Evolutionary conservation across 2,113 vertebrate genomes (phyloP).

Genomic region (Notechis scutatus): DNA sequence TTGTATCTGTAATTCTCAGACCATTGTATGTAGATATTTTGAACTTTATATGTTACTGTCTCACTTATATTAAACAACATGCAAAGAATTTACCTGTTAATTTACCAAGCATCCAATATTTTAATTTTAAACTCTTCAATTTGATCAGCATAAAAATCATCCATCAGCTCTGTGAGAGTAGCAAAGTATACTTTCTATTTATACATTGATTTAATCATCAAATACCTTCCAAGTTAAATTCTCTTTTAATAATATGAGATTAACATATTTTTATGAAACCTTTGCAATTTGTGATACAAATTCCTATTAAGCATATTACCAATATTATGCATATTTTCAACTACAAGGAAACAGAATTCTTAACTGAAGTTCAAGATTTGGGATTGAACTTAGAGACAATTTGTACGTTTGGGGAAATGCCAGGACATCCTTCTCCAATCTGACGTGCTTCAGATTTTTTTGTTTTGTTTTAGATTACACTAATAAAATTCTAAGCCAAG

Average conservation of each 20-base stretch:
- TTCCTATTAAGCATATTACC: background rate
- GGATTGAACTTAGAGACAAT: background rate
- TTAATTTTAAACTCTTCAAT: no score
- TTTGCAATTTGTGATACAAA: background rate
- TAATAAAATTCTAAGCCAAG: background rate
- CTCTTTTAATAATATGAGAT: background rate
- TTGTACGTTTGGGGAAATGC: background rate
- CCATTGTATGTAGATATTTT: no score
- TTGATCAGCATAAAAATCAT: no score
- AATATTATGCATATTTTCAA: background rate
- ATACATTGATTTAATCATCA: background rate
- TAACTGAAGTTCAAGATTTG: background rate
- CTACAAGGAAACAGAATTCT: background rate
- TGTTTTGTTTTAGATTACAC: background rate
- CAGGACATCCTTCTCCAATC: background rate
- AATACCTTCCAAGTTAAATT: background rate
- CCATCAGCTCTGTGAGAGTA: background rate
- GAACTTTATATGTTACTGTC: no score
- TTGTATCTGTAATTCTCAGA: no score
- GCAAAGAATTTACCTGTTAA: no score
- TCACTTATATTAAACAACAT: no score
- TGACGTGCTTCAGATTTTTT: background rate
- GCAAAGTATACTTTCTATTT: background rate
- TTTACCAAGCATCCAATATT: no score
- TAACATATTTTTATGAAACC: background rate